Percentiles rank a stretch among this genome's conserved stretches.
These are phyloP conservation scores for Calliphora vicina DNA, from an alignment of 1,140 invertebrate species.

Conservation along the genomic window DNA sequence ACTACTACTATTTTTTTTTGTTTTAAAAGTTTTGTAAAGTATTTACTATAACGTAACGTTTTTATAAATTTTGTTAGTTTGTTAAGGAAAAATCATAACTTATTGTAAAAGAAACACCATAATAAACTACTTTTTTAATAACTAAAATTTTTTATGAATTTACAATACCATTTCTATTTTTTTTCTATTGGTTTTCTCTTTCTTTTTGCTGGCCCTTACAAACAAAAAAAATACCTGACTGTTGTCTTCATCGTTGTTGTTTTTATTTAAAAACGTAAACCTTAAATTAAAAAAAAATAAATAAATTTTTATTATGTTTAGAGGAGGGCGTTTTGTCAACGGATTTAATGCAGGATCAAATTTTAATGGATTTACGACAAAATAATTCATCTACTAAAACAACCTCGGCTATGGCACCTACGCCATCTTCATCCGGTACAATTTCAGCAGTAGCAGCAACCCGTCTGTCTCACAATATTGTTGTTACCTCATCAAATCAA, in stretches of 20 bases:
- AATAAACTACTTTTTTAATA: too few species aligned
- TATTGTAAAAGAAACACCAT: too few species aligned
- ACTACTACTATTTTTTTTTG: too few species aligned
- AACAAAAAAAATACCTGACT: too few species aligned
- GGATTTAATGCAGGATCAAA: slow-evolving; percentile 24
- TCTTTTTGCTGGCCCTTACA: too few species aligned
- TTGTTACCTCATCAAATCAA: background rate
- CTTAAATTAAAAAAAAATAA: background rate
- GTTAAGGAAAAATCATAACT: too few species aligned
- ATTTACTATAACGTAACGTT: too few species aligned
- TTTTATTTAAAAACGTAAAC: background rate
- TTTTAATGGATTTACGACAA: slow-evolving; percentile 25
- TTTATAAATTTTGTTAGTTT: too few species aligned
- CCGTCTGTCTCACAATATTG: background rate
- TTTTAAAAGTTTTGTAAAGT: too few species aligned
- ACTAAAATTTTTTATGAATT: too few species aligned
- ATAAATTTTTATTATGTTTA: background rate
- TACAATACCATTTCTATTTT: too few species aligned
- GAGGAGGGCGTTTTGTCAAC: background rate
- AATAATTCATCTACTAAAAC: slow-evolving; percentile 16
- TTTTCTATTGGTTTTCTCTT: too few species aligned
- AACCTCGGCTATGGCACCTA: background rate
- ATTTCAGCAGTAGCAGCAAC: background rate
- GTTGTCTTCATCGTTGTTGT: background rate
- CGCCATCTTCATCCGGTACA: background rate